phyloP scores from a whole-genome alignment of 2,797 vertebrate genomes.

The Adelosebastes latens region DNA sequence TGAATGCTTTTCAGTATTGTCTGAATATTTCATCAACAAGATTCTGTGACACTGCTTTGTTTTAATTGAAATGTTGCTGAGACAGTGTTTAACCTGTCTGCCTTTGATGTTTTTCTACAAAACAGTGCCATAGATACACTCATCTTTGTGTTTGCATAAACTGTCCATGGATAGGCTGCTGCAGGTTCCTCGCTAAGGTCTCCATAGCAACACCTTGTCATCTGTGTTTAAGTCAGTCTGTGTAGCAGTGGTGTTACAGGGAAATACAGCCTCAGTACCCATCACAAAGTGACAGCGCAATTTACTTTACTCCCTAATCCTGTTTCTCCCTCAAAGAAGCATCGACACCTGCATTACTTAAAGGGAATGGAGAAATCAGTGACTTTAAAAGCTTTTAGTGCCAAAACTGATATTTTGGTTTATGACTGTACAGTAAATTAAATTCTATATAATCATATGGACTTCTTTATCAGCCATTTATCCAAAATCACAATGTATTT shows the following conservation, averaged over 20 bases:
- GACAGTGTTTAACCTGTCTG: slow-evolving; percentile 36
- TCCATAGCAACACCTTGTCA: slow-evolving; percentile 81
- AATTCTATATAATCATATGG: background rate
- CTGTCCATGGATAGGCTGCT: slow-evolving; percentile 56
- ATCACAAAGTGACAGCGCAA: slow-evolving; percentile 78
- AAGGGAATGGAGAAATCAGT: slow-evolving; percentile 27
- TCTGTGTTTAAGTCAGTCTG: slow-evolving; percentile 70
- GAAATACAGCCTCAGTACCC: slow-evolving; percentile 69
- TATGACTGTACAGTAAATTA: slow-evolving; percentile 4
- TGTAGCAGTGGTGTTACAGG: slow-evolving; percentile 63
- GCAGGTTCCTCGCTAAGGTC: slow-evolving; percentile 65
- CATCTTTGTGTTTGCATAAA: slow-evolving; percentile 69
- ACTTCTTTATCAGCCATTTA: slow-evolving; percentile 1
- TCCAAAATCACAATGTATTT: slow-evolving; percentile 19
- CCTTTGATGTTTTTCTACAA: slow-evolving; percentile 49
- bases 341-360: slow-evolving; percentile 70
- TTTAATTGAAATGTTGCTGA: slow-evolving; percentile 20
- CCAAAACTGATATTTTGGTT: slow-evolving; percentile 14
- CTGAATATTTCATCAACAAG: background rate
- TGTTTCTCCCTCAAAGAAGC: slow-evolving; percentile 54
- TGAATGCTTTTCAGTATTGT: background rate
- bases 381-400: slow-evolving; percentile 18
- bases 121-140: slow-evolving; percentile 45
- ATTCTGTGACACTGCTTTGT: slow-evolving; percentile 20
- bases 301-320: slow-evolving; percentile 77